Base-by-base conservation (phyloP, 2,797 vertebrate genomes). In the Propithecus deckenii region DNA sequence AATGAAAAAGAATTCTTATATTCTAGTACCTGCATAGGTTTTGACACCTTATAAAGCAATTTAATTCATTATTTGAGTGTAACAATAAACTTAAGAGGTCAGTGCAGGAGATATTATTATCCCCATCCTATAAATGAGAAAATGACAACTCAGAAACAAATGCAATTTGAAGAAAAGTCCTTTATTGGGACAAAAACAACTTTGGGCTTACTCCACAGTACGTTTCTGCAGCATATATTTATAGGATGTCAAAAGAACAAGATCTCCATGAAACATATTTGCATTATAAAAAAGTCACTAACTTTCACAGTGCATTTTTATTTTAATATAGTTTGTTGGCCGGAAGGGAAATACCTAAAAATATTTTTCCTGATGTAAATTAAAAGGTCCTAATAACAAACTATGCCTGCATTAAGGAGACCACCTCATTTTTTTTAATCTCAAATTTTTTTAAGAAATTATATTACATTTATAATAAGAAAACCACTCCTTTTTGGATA, bases 351-450 rank as follows among this genome's bases (percentile, higher is more conserved):
- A 88, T 88, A 84, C 1, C 65, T 91, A 80, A 86, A 85, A 96
- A 80, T 96, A 63, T 86, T 95, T 86, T 93, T 94, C 41, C 84
- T 88, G 43, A 88, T 78, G 12, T 81, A 59, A 65, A 89, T 59
- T 30, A 86, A 94, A 97, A 94, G 72, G 25, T 9, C 4, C 30
- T 17, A 95, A 11, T 86, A 81, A 76, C 20, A 96, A 97, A 35
- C 28, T 52, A 43, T 65, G 15, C 23, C 57, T 85, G 25, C 7
- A 69, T 35, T 86, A 59, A 89, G 8, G n/a, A 84, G 5, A 80
- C 22, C 59, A 65, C 48, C 20, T 52, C 18, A 59, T 59, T 46
- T 86, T 86, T 86, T 61, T 83, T 22, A 15, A 89, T 80, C 18
- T 85, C 67, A 76, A 61, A 46, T 52, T 61, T 48, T 81, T 81